Percentiles rank a stretch among this genome's conserved stretches.
Evolutionary conservation across 2,113 vertebrate genomes (phyloP).

Genomic region (Acinonyx jubatus): DNA sequence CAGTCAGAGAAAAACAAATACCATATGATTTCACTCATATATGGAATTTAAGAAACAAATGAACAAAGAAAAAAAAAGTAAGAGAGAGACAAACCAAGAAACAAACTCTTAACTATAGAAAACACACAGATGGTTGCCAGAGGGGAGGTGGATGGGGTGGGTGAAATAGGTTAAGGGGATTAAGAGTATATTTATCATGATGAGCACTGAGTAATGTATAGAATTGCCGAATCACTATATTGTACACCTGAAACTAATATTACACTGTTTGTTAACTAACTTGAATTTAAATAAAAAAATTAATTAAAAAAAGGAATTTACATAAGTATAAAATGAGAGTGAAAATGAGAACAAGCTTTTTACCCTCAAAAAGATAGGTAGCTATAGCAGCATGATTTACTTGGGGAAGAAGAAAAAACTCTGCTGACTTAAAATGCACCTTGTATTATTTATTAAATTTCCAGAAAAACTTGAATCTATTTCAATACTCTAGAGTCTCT

Average conservation of each 20-base stretch:
- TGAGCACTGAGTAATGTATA: background rate
- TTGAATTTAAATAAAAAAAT: background rate
- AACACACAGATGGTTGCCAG: background rate
- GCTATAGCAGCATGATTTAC: background rate
- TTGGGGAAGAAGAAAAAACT: background rate
- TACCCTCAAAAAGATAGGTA: background rate
- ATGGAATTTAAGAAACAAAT: background rate
- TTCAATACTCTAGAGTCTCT: background rate
- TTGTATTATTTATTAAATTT: background rate
- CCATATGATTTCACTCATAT: background rate
- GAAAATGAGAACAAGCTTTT: background rate
- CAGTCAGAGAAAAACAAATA: background rate
- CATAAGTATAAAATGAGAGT: background rate
- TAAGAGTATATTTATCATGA: background rate
- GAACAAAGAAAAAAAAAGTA: background rate
- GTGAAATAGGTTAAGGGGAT: background rate
- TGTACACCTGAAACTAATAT: background rate
- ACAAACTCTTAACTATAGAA: background rate
- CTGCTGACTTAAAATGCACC: background rate
- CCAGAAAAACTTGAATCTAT: background rate
- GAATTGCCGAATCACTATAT: background rate
- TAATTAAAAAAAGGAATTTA: constrained; percentile 22
- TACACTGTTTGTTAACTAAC: background rate
- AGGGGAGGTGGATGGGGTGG: background rate
- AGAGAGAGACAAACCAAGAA: background rate